Conservation (phyloP, 2,888 invertebrate species). For the Orgyia antiqua region DNA sequence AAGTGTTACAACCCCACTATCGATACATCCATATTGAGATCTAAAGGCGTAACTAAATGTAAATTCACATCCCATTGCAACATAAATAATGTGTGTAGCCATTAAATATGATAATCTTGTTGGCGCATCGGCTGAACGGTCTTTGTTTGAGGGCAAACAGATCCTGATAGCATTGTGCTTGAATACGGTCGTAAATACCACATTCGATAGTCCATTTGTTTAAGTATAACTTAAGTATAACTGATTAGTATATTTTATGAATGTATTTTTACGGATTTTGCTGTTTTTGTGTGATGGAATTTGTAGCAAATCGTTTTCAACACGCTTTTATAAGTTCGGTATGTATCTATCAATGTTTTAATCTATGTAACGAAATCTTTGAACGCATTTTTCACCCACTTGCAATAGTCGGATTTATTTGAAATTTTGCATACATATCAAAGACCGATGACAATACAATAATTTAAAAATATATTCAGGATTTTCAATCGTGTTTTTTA, state of each 20-base stretch:
- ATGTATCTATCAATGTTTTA: no score
- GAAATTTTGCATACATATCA: no score
- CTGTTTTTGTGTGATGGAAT: no score
- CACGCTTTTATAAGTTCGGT: no score
- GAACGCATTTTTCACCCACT: no score
- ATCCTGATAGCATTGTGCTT: conserved; percentile 35
- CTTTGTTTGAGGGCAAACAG: conserved; percentile 39
- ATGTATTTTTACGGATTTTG: not conserved
- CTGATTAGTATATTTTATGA: not conserved
- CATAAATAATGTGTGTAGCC: conserved; percentile 33
- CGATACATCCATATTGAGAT: conserved; percentile 52
- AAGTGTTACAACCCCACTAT: conserved; percentile 40
- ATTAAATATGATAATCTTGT: conserved; percentile 57
- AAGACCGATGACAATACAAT: no score
- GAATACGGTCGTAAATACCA: conserved; percentile 25
- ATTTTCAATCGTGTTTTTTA: no score
- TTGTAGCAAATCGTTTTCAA: no score
- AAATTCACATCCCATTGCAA: conserved; percentile 48
- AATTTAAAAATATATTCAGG: no score
- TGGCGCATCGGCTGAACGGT: conserved; percentile 44
- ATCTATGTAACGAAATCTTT: no score
- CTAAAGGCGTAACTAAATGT: conserved; percentile 58
- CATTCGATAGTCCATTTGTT: conserved; percentile 16
- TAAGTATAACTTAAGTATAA: conserved; percentile 3
- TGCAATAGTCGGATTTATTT: no score